Conservation (phyloP, 2,888 invertebrate genomes). For the Auanema sp. region DNA sequence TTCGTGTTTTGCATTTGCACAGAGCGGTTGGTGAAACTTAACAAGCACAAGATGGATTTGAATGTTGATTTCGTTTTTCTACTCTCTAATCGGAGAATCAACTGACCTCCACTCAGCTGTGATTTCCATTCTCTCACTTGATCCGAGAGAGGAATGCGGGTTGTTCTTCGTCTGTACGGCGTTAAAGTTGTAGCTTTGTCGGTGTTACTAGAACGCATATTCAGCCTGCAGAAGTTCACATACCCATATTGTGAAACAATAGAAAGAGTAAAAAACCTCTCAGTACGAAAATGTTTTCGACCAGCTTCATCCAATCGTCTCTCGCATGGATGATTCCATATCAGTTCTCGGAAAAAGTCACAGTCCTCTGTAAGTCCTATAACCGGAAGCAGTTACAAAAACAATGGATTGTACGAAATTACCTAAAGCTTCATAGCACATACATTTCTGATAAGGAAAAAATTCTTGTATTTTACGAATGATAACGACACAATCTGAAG, state of each 20-base stretch:
- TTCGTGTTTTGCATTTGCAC: too few relatives aligned
- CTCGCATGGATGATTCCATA: conserved; percentile 49
- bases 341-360: conserved; percentile 37
- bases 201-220: neutral
- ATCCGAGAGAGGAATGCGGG: conserved; percentile 35
- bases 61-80: too few relatives aligned
- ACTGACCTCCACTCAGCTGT: conserved; percentile 36
- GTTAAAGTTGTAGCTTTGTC: neutral
- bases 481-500: conserved; percentile 44
- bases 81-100: too few relatives aligned
- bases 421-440: conserved; percentile 41
- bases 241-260: neutral
- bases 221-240: neutral
- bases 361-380: conserved; percentile 41
- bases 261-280: neutral
- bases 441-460: conserved; percentile 28
- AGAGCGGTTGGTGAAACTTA: too few relatives aligned
- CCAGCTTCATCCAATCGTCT: conserved; percentile 30
- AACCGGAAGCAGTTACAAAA: neutral
- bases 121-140: conserved; percentile 37
- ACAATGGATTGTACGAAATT: neutral
- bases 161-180: conserved; percentile 19
- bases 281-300: conserved; percentile 14
- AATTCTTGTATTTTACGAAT: conserved; percentile 25
- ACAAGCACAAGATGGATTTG: too few relatives aligned